Evolutionary conservation across 2,888 invertebrate genomes (phyloP).

Genomic region (Monoplex corrugatus): DNA sequence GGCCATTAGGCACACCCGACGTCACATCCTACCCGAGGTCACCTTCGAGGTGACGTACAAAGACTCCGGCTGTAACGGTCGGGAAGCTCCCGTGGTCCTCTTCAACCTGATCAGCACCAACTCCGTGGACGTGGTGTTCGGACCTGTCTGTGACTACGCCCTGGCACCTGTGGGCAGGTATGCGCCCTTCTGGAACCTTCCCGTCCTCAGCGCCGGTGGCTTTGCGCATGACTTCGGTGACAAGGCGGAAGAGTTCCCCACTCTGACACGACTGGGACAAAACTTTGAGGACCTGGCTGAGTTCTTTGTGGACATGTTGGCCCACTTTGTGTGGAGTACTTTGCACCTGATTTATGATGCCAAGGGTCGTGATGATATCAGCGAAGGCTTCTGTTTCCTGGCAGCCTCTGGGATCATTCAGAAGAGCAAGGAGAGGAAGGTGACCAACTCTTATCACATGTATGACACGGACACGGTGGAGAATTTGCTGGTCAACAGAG

Average conservation of each 20-base stretch:
- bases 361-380: slow-evolving; percentile 48
- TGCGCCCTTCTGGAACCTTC: slow-evolving; percentile 94
- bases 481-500: slow-evolving; percentile 52
- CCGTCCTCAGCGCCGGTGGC: slow-evolving; percentile 87
- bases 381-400: slow-evolving; percentile 57
- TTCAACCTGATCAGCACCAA: slow-evolving; percentile 61
- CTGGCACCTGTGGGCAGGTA: slow-evolving; percentile 93
- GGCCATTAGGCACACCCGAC: slow-evolving; percentile 59
- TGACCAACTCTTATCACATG: slow-evolving; percentile 54
- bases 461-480: slow-evolving; percentile 49
- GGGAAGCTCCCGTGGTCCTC: slow-evolving; percentile 63
- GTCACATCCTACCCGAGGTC: slow-evolving; percentile 31
- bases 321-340: background rate
- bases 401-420: slow-evolving; percentile 54
- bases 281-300: slow-evolving; percentile 55
- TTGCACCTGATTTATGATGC: slow-evolving; percentile 54
- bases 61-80: slow-evolving; percentile 62
- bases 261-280: slow-evolving; percentile 56
- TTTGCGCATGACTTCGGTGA: slow-evolving; percentile 72
- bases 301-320: slow-evolving; percentile 20
- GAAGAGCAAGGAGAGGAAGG: slow-evolving; percentile 51
- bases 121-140: slow-evolving; percentile 68
- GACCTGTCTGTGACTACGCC: slow-evolving; percentile 84
- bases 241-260: slow-evolving; percentile 52
- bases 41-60: slow-evolving; percentile 54